Conservation (phyloP, 2,888 invertebrate genomes). For the Allophyes oxyacanthae region DNA sequence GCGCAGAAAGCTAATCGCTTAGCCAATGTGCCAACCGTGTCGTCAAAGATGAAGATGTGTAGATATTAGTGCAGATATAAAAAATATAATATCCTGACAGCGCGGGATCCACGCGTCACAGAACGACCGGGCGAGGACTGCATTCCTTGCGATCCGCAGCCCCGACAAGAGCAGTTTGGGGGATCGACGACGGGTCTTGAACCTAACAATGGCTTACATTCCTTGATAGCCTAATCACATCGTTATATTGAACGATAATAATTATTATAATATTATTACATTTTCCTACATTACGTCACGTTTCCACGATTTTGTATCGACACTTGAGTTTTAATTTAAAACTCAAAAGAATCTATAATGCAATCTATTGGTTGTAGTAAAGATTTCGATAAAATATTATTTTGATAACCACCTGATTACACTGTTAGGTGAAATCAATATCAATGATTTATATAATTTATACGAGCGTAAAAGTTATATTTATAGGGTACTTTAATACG, state of each 20-base stretch:
- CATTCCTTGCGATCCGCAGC: constrained; percentile 76
- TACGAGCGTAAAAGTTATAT: too few relatives aligned
- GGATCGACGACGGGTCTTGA: constrained; percentile 75
- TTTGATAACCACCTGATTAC: constrained; percentile 34
- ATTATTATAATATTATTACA: too few relatives aligned
- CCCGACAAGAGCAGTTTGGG: constrained; percentile 61
- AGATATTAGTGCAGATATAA: too few relatives aligned
- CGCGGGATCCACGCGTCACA: constrained; percentile 66
- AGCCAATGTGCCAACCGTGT: too few relatives aligned
- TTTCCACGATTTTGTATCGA: constrained; percentile 16
- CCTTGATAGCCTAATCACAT: constrained; percentile 24
- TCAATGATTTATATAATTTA: background rate
- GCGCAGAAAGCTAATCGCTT: too few relatives aligned
- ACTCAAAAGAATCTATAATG: too few relatives aligned
- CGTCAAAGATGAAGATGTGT: too few relatives aligned
- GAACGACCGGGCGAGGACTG: constrained; percentile 72
- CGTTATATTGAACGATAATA: constrained; percentile 13
- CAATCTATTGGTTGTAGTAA: constrained; percentile 18
- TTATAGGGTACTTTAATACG: too few relatives aligned
- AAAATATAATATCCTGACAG: constrained; percentile 47
- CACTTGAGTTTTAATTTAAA: constrained; percentile 21
- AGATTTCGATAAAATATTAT: constrained; percentile 35
- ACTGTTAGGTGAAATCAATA: background rate
- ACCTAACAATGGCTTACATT: constrained; percentile 65
- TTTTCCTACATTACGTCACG: constrained; percentile 16